A percentile compares a stretch with the other conserved stretches of the same genome.
phyloP scores from a whole-genome alignment of 2,113 vertebrate species.

The Typhlomys cinereus region DNA sequence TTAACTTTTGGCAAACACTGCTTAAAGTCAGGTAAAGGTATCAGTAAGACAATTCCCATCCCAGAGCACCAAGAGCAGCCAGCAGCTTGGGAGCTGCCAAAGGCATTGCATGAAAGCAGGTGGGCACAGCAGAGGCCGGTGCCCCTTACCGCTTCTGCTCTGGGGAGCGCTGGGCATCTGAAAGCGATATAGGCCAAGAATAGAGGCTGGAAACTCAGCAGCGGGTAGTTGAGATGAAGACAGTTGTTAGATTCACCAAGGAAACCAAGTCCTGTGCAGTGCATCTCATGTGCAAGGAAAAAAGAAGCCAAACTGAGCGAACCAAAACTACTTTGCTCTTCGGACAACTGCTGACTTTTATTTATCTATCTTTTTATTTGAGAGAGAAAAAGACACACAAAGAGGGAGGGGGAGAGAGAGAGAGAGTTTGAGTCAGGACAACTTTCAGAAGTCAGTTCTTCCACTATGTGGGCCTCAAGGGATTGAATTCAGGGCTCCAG shows the following conservation, averaged over 20 bases:
- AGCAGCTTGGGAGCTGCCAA: neutral
- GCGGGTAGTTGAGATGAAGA: neutral
- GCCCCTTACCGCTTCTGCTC: neutral
- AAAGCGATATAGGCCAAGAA: neutral
- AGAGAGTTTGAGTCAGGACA: too few species aligned
- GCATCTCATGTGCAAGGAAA: neutral
- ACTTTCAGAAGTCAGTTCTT: too few species aligned
- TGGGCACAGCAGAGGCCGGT: neutral
- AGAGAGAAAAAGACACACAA: too few species aligned
- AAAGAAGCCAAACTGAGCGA: neutral
- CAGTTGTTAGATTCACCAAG: neutral
- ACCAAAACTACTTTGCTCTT: neutral
- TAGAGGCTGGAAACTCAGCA: neutral
- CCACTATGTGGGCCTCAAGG: too few species aligned
- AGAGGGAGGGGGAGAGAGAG: too few species aligned
- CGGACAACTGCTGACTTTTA: neutral
- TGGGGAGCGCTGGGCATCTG: neutral
- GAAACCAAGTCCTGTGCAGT: neutral
- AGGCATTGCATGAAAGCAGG: neutral
- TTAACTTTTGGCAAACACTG: constrained; percentile 4
- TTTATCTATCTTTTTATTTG: too few species aligned
- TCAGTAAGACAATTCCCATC: neutral
- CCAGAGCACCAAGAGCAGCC: neutral
- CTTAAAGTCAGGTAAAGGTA: neutral
- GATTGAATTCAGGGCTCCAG: too few species aligned